Base-by-base conservation (phyloP, 2,113 vertebrate species). In the Heliornis fulica region DNA sequence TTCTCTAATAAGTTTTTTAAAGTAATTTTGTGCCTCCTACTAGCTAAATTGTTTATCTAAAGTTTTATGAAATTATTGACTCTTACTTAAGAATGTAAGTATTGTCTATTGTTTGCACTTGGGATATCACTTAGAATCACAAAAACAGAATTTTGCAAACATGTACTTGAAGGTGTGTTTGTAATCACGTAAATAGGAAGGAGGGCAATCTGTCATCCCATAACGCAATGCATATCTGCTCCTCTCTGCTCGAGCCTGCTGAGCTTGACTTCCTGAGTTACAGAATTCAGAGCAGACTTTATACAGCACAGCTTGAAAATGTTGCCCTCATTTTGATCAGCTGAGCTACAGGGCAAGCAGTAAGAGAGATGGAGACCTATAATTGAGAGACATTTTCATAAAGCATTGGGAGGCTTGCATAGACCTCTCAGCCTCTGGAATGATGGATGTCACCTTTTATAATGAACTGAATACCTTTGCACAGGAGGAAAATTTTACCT, bases 381-480 rank as follows among this genome's bases (percentile, higher is more conserved):
- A 95, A 66, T 29, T 91, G 80, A 96, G 45, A 89, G 10, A 82
- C 13, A 74, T 82, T 94, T 94, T 91, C 26, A 16, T 87, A 32
- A 45, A 57, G 5, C 19, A 14, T 72, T 90, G 31, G 51, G 46
- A 38, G 34, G 16, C 34, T 43, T 88, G 54, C 29, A 31, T 28
- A 13, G 31, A 60, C 11, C 11, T 90, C 53, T 90, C 53, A 88
- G 41, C 23, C 36, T 31, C 20, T 64, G 20, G 7, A 28, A 75
- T 77, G 34, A 25, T 25, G 26, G 38, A 36, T 45, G 26, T 20
- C 48, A 75, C 25, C 32, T 66, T 91, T 18, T 1, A 34, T 93
- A 88, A 83, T 60, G 43, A 76, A 65, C 54, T 82, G 46, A 74
- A 81, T 51, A 38, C 2, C 26, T 40, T 68, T 7, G 5, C 7